Evolutionary conservation across 37 sponge, comb jelly and placozoan species (phyloP).

Genomic region (Agelas oroides): DNA sequence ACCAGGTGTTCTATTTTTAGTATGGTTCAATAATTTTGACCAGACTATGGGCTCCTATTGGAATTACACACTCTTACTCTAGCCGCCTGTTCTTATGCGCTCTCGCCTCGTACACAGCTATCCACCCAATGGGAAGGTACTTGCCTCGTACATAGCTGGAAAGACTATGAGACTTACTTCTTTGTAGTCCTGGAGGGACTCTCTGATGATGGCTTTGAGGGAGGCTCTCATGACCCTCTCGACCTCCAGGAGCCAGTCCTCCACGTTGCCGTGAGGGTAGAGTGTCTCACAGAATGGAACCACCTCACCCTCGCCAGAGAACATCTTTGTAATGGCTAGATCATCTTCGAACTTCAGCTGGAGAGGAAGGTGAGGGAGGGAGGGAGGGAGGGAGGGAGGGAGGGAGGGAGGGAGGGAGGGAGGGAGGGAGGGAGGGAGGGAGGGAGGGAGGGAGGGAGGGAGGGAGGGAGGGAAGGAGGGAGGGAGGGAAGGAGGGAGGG

Average conservation of each 20-base stretch:
- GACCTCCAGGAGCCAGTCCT: constrained; percentile 98
- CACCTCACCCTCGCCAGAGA: constrained; percentile 89
- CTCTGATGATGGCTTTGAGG: constrained; percentile 82
- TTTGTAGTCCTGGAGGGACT: constrained; percentile 84
- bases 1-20: too few species aligned
- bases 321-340: constrained; percentile 93
- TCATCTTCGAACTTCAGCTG: constrained; percentile 97
- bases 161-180: too few species aligned
- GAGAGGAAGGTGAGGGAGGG: background rate
- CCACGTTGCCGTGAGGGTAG: constrained; percentile 97
- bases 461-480: background rate
- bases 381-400: background rate
- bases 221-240: constrained; percentile 93
- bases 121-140: too few species aligned
- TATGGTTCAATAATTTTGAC: too few species aligned
- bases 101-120: too few species aligned
- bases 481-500: too few species aligned
- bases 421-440: background rate
- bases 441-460: background rate
- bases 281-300: constrained; percentile 94
- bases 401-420: background rate
- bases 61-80: too few species aligned
- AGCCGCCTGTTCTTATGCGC: too few species aligned
- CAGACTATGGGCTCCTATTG: too few species aligned
- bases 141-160: too few species aligned